These are phyloP conservation scores for Upupa epops DNA, from an alignment of 2,113 vertebrate genomes.

Conservation along the genomic window DNA sequence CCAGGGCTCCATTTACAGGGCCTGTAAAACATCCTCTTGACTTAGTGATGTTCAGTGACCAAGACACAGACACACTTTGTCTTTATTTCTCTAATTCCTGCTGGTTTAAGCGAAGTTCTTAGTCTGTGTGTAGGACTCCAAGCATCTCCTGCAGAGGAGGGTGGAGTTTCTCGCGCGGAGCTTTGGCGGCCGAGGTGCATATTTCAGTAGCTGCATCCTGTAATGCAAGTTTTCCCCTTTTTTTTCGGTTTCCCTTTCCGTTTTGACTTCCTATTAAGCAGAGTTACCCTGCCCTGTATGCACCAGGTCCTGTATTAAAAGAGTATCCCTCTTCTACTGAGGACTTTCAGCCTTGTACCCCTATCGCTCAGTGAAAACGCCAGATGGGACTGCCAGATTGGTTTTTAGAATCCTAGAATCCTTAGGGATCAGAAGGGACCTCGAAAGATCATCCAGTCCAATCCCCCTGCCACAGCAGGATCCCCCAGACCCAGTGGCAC, in stretches of 20 bases:
- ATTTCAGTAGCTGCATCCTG: slow-evolving; percentile 31
- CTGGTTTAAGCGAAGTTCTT: background rate
- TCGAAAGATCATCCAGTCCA: too few relatives aligned
- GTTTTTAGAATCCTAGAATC: too few relatives aligned
- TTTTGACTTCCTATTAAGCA: slow-evolving; percentile 12
- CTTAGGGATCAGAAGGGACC: too few relatives aligned
- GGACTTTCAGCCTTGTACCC: background rate
- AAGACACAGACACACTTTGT: background rate
- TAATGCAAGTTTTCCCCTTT: background rate
- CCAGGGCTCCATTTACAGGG: background rate
- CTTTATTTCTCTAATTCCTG: slow-evolving; percentile 23
- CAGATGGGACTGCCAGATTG: too few relatives aligned
- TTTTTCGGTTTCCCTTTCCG: background rate
- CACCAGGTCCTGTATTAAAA: slow-evolving; percentile 21
- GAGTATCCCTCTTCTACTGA: background rate
- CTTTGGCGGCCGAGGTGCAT: slow-evolving; percentile 19
- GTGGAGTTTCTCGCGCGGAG: slow-evolving; percentile 14
- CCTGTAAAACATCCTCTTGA: background rate
- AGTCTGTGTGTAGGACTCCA: slow-evolving; percentile 10
- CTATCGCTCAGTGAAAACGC: background rate
- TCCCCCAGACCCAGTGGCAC: too few relatives aligned
- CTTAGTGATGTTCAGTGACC: background rate
- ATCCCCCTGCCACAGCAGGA: too few relatives aligned
- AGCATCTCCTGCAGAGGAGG: slow-evolving; percentile 33
- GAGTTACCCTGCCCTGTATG: background rate